Conservation (phyloP, 2,113 vertebrate genomes). For the Microcebus ravelobensis region DNA sequence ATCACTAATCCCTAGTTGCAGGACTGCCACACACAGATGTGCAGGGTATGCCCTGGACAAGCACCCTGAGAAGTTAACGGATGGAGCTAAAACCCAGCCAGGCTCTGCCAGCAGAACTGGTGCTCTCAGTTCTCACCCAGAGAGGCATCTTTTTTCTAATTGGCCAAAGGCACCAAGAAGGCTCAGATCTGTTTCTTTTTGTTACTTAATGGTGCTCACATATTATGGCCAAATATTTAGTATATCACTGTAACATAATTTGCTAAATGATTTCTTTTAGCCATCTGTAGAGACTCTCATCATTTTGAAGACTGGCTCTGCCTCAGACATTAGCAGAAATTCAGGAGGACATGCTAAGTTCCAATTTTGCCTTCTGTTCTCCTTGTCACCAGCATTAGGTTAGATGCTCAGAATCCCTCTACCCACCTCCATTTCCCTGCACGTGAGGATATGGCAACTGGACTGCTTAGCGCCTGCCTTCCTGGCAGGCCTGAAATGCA, state of each 20-base stretch:
- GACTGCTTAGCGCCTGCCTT: background rate
- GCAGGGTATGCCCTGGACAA: background rate
- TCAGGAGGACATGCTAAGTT: background rate
- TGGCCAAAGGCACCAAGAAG: background rate
- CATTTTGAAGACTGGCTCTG: background rate
- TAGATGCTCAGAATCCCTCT: background rate
- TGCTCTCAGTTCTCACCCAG: background rate
- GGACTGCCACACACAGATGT: background rate
- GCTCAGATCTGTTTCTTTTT: slow-evolving; percentile 26
- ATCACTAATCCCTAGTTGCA: background rate
- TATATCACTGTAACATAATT: background rate
- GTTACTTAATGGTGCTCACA: slow-evolving; percentile 23
- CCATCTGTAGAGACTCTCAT: slow-evolving; percentile 33
- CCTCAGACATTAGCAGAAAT: background rate
- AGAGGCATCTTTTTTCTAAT: background rate
- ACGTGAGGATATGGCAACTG: background rate
- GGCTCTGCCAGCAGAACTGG: background rate
- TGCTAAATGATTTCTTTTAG: background rate
- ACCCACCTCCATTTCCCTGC: background rate
- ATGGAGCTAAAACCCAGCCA: background rate
- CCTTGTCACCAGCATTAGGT: background rate
- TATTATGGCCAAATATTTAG: background rate
- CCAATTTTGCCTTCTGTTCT: background rate
- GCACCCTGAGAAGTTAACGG: background rate
- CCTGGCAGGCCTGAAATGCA: background rate